Base-by-base conservation (phyloP, 2,888 invertebrate genomes). In the Platerodrilus igneus region DNA sequence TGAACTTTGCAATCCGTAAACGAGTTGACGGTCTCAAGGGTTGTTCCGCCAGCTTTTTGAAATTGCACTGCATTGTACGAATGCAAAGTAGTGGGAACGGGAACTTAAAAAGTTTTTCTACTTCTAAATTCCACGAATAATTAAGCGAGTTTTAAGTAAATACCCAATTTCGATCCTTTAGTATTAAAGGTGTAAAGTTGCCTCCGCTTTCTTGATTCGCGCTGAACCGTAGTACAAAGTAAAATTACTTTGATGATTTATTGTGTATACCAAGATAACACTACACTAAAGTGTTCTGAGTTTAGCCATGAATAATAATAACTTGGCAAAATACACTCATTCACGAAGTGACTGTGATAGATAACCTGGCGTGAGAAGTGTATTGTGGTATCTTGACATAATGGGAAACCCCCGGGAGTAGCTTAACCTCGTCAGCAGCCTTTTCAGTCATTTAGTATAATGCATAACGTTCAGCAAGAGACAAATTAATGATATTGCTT, bases 1-100 rank as follows among this genome's bases (percentile, higher is more conserved):
- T 51, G 51, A 53, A 53, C 48, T 53, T 53, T 45, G 47, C 51
- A 50, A 51, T 53, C 47, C 49, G 41, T 49, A 50, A 51, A 51
- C 53, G 53, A 50, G 53, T 53, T 48, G 47, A 45, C 47, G 45
- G 44, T 53, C 49, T 41, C 46, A 39, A 38, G 37, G 39, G 48
- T 40, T 46, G 40, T 43, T 42, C 38, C 35, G 34, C 25, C 27
- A 28, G 35, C 38, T 34, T 45, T 37, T 37, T 34, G 47, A 51
- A 51, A 51, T 50, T 48, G 40, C 48, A 34, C 22, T 23, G 44
- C 45, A 48, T 51, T 51, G 50, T 53, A 39, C 47, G 44, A 50
- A 53, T 53, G 53, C 50, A 48, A 53, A 53, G 41, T 42, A 48
- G 44, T 33, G 33, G 6, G 28, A 7, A 17, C 7, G n/a, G n/a